A percentile compares a stretch with the other conserved stretches of the same genome.
Evolutionary conservation across 2,797 vertebrate species (phyloP).

Genomic region (Potorous gilbertii): DNA sequence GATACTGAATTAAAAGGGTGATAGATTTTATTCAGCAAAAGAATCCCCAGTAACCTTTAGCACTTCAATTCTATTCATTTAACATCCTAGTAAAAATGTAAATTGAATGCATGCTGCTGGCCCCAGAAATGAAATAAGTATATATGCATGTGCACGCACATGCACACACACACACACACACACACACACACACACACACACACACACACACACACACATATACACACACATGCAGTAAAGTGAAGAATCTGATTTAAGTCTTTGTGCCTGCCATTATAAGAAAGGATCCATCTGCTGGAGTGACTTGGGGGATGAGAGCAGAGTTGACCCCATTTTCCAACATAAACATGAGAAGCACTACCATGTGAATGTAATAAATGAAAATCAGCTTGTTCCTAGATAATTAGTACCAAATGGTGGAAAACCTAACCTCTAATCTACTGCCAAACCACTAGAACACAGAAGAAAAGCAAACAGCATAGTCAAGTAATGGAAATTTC

Average conservation of each 20-base stretch:
- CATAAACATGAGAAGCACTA: slow-evolving; percentile 57
- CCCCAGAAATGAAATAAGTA: slow-evolving; percentile 51
- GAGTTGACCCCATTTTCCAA: slow-evolving; percentile 55
- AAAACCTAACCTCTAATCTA: slow-evolving; percentile 74
- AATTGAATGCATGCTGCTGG: slow-evolving; percentile 58
- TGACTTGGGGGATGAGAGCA: slow-evolving; percentile 59
- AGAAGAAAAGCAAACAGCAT: slow-evolving; percentile 77
- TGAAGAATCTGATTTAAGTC: slow-evolving; percentile 55
- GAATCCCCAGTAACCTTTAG: slow-evolving; percentile 33
- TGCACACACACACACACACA: too few relatives aligned
- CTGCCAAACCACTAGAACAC: slow-evolving; percentile 79
- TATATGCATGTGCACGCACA: too few relatives aligned
- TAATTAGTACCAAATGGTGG: slow-evolving; percentile 81
- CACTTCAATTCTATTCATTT: slow-evolving; percentile 69
- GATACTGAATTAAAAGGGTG: slow-evolving; percentile 49
- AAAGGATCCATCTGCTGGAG: slow-evolving; percentile 48
- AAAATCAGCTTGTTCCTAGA: slow-evolving; percentile 72
- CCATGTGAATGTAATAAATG: slow-evolving; percentile 65
- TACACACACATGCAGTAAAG: slow-evolving; percentile 43
- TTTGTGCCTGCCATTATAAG: slow-evolving; percentile 55
- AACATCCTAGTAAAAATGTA: slow-evolving; percentile 52
- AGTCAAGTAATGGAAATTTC: slow-evolving; percentile 77
- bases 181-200: too few relatives aligned
- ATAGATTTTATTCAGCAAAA: slow-evolving; percentile 50
- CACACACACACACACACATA: neutral